Evolutionary conservation across 2,888 invertebrate species (phyloP).

Genomic region (Cephus sareptanus): DNA sequence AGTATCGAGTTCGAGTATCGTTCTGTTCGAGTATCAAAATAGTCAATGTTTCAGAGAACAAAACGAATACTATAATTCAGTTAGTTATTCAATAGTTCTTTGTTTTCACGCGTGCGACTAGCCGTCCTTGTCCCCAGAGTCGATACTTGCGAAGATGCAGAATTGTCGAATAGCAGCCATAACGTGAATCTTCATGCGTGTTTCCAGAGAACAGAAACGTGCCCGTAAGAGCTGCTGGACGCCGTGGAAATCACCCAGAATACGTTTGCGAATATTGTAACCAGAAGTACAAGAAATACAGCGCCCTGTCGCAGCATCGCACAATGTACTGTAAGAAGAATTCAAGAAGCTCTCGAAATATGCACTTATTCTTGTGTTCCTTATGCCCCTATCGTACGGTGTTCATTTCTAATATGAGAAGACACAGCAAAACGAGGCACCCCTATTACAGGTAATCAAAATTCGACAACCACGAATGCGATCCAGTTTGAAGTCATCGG

Average conservation of each 20-base stretch:
- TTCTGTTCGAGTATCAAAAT: neutral
- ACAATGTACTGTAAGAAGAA: constrained; percentile 16
- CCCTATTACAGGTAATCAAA: neutral
- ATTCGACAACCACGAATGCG: neutral
- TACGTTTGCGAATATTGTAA: neutral
- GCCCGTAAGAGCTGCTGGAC: neutral
- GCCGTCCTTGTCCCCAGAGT: neutral
- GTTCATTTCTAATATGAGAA: constrained; percentile 22
- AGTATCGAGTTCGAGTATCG: neutral
- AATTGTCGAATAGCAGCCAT: neutral
- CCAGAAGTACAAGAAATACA: constrained; percentile 8
- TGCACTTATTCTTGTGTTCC: constrained; percentile 40
- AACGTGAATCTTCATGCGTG: neutral
- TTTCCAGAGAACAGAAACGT: neutral
- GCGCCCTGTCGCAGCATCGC: constrained; percentile 11
- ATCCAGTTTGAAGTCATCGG: neutral
- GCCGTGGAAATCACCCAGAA: neutral
- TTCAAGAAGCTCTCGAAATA: constrained; percentile 10
- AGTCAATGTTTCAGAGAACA: neutral
- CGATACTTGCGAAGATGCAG: neutral
- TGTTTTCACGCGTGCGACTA: no score
- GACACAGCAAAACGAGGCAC: constrained; percentile 18
- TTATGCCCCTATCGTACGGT: constrained; percentile 29
- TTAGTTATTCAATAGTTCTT: no score
- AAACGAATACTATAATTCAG: neutral